Evolutionary conservation across 2,797 vertebrate species (phyloP).

Genomic region (Neostethus bicornis): DNA sequence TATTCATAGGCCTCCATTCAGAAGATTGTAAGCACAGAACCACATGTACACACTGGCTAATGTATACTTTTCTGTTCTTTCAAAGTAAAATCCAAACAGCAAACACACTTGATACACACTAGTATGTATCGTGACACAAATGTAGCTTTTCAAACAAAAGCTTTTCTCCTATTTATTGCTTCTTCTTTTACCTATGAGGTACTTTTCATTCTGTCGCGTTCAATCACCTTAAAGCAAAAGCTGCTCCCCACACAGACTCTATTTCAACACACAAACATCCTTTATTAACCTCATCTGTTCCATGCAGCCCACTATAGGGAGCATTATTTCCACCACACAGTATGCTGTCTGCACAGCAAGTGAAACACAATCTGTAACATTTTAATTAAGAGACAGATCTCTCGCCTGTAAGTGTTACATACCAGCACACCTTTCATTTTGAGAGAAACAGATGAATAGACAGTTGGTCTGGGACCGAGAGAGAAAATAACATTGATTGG

Average conservation of each 20-base stretch:
- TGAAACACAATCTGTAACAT: slow-evolving; percentile 71
- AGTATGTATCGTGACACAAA: slow-evolving; percentile 46
- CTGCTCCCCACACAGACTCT: slow-evolving; percentile 37
- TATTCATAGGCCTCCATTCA: slow-evolving; percentile 80
- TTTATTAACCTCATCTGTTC: slow-evolving; percentile 62
- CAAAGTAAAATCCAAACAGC: slow-evolving; percentile 73
- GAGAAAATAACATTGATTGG: slow-evolving; percentile 79
- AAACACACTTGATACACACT: slow-evolving; percentile 52
- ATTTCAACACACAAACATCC: slow-evolving; percentile 40
- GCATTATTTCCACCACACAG: slow-evolving; percentile 62
- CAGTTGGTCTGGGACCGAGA: slow-evolving; percentile 79
- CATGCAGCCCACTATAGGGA: slow-evolving; percentile 49
- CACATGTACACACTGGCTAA: slow-evolving; percentile 65
- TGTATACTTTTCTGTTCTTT: slow-evolving; percentile 67
- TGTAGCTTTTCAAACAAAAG: slow-evolving; percentile 52
- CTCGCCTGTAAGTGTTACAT: slow-evolving; percentile 70
- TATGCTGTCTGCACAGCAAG: slow-evolving; percentile 58
- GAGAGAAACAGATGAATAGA: slow-evolving; percentile 80
- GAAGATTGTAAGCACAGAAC: slow-evolving; percentile 73
- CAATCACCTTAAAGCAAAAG: slow-evolving; percentile 35
- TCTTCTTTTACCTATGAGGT: neutral
- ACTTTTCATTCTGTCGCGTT: slow-evolving; percentile 38
- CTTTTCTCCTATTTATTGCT: slow-evolving; percentile 2
- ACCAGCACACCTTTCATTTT: slow-evolving; percentile 78
- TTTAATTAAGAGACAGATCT: slow-evolving; percentile 77